phyloP scores from a whole-genome alignment of 2,888 invertebrate genomes.

The Hanleya hanleyi region DNA sequence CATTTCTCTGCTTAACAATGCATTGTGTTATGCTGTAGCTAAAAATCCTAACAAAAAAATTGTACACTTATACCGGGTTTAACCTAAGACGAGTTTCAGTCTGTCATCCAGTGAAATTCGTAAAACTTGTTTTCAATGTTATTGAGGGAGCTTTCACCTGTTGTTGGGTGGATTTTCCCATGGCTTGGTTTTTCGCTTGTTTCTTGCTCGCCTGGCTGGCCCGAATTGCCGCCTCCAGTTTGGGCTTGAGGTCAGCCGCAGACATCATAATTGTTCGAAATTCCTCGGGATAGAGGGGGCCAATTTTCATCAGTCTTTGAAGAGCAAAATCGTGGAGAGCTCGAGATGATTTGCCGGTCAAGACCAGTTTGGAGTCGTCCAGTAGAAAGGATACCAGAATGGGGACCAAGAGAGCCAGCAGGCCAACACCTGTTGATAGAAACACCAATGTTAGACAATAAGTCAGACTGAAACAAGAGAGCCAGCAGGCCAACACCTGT shows the following conservation, averaged over 20 bases:
- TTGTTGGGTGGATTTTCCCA: slow-evolving; percentile 73
- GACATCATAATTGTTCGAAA: slow-evolving; percentile 93
- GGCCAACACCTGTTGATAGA: slow-evolving; percentile 84
- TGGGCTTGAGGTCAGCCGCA: slow-evolving; percentile 84
- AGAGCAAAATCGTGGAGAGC: slow-evolving; percentile 89
- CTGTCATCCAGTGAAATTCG: slow-evolving; percentile 80
- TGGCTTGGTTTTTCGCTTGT: slow-evolving; percentile 28
- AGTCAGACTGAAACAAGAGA: slow-evolving; percentile 82
- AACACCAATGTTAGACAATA: too few relatives aligned
- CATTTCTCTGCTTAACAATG: too few relatives aligned
- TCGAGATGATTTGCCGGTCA: slow-evolving; percentile 60
- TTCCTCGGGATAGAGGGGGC: slow-evolving; percentile 94
- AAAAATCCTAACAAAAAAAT: too few relatives aligned
- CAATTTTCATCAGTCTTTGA: slow-evolving; percentile 91
- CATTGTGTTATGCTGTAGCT: too few relatives aligned
- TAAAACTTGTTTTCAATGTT: slow-evolving; percentile 80
- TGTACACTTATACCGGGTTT: too few relatives aligned
- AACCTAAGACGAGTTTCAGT: too few relatives aligned
- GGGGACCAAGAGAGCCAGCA: slow-evolving; percentile 92
- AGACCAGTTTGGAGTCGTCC: slow-evolving; percentile 74
- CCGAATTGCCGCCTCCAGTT: slow-evolving; percentile 90
- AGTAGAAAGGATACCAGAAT: slow-evolving; percentile 90
- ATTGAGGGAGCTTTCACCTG: slow-evolving; percentile 49
- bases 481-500: slow-evolving; percentile 92
- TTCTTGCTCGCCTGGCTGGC: slow-evolving; percentile 79